phyloP scores from a whole-genome alignment of 2,888 invertebrate genomes.

The Agrochola circellaris region DNA sequence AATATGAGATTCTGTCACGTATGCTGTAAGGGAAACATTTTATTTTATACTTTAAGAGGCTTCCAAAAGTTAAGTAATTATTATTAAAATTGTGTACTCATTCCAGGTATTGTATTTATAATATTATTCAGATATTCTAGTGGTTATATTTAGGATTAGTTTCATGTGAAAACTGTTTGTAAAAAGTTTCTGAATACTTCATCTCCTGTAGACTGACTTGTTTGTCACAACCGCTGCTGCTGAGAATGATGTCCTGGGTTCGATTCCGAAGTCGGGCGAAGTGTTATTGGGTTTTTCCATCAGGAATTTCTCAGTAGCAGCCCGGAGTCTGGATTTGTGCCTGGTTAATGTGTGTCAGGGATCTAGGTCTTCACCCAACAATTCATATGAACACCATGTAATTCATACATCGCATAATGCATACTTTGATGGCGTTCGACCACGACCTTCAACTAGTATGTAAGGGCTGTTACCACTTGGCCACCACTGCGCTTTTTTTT shows the following conservation, averaged over 20 bases:
- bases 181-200: background rate
- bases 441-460: too few relatives aligned
- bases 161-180: background rate
- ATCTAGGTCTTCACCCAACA: background rate
- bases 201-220: background rate
- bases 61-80: slow-evolving; percentile 15
- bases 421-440: background rate
- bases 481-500: too few relatives aligned
- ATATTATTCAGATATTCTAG: background rate
- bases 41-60: slow-evolving; percentile 27
- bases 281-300: background rate
- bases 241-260: background rate
- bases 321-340: background rate
- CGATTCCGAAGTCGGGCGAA: background rate
- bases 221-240: background rate
- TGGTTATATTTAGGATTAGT: background rate
- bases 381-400: background rate
- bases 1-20: slow-evolving; percentile 33
- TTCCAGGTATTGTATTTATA: too few relatives aligned
- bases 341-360: background rate
- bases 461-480: too few relatives aligned
- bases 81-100: slow-evolving; percentile 2
- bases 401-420: background rate
- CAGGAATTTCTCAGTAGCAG: background rate
- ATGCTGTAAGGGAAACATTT: slow-evolving; percentile 21